Conservation (phyloP, 2,113 vertebrate genomes). For the Lasiurus borealis region DNA sequence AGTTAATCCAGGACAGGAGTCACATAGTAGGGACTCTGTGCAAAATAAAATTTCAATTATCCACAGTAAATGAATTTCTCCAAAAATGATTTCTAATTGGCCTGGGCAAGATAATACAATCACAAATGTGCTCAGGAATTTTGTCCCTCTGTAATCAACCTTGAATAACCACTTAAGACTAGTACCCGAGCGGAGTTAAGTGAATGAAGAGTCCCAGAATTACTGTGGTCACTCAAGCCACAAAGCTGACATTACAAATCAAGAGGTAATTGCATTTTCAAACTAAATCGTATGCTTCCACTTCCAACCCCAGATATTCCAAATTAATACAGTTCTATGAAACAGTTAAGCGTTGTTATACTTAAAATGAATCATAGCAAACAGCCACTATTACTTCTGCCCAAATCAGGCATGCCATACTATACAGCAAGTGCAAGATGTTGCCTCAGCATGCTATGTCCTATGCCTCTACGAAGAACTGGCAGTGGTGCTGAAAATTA, state of each 20-base stretch:
- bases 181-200: background rate
- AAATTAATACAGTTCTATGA: conserved; percentile 39
- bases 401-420: conserved; percentile 30
- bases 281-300: conserved; percentile 21
- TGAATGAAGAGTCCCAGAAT: conserved; percentile 55
- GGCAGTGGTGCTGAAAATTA: conserved; percentile 82
- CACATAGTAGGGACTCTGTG: conserved; percentile 33
- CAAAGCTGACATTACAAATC: conserved; percentile 67
- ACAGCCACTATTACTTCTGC: conserved; percentile 38
- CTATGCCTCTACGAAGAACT: conserved; percentile 65
- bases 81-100: conserved; percentile 54
- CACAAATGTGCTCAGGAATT: conserved; percentile 29
- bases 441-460: background rate
- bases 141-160: conserved; percentile 42
- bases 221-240: conserved; percentile 44
- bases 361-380: conserved; percentile 38
- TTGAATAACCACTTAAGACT: conserved; percentile 47
- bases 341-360: conserved; percentile 55
- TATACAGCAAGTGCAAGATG: background rate
- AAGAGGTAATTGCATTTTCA: conserved; percentile 67
- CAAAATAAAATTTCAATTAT: conserved; percentile 70
- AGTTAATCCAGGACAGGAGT: conserved; percentile 7
- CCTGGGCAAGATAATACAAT: conserved; percentile 53
- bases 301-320: conserved; percentile 47
- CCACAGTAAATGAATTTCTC: conserved; percentile 44